Evolutionary conservation across 1,140 invertebrate species (phyloP).

Genomic region (Formica exsecta): DNA sequence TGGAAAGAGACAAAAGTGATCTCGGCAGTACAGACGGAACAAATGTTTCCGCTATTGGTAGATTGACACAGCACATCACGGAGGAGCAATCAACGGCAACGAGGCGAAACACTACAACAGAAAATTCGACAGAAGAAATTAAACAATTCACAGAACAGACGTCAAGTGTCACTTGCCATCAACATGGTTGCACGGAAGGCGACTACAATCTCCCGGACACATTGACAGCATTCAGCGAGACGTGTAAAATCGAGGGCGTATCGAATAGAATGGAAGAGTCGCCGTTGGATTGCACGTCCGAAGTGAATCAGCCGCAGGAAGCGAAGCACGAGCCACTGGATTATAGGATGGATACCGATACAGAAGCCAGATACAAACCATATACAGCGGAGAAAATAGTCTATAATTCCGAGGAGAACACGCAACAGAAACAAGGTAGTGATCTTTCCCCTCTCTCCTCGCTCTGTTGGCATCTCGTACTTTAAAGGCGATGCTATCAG

Average conservation of each 20-base stretch:
- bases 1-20: constrained; percentile 57
- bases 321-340: constrained; percentile 72
- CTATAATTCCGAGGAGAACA: constrained; percentile 60
- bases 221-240: constrained; percentile 31
- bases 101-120: constrained; percentile 13
- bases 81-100: constrained; percentile 30
- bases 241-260: constrained; percentile 45
- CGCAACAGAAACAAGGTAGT: constrained; percentile 68
- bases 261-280: constrained; percentile 64
- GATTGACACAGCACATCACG: constrained; percentile 27
- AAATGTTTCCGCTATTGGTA: constrained; percentile 1
- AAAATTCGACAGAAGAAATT: constrained; percentile 1
- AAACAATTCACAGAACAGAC: constrained; percentile 25
- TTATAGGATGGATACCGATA: constrained; percentile 72
- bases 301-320: constrained; percentile 59
- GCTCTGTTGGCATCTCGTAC: constrained; percentile 26
- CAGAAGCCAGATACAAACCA: constrained; percentile 58
- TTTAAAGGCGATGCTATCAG: constrained; percentile 50
- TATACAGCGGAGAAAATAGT: constrained; percentile 52
- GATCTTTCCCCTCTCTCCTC: constrained; percentile 9
- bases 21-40: not conserved
- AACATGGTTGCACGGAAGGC: constrained; percentile 34
- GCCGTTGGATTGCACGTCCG: constrained; percentile 77
- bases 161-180: constrained; percentile 37
- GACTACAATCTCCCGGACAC: constrained; percentile 51